Evolutionary conservation across 64 coral and sea anemone genomes (phyloP).

Genomic region (Porites australiensis): DNA sequence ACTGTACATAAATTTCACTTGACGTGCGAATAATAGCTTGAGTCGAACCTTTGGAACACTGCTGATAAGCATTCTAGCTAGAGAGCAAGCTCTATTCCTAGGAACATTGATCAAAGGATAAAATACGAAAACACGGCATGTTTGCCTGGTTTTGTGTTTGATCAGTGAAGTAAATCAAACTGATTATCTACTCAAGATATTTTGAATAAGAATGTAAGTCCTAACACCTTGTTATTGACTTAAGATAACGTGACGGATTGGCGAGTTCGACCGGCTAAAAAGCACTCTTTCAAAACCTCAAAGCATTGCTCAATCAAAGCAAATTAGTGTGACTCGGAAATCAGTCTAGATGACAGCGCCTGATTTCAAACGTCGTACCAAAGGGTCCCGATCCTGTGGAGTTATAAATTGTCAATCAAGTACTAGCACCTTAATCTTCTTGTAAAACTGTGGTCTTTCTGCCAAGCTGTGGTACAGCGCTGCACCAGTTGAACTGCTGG

Average conservation of each 20-base stretch:
- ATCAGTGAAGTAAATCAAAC: constrained; percentile 40
- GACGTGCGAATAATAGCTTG: neutral
- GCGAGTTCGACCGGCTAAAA: neutral
- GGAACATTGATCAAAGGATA: neutral
- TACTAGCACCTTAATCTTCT: neutral
- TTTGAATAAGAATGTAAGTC: neutral
- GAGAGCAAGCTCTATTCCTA: no score
- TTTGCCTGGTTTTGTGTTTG: constrained; percentile 2
- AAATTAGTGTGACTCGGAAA: no score
- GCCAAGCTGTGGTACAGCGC: neutral
- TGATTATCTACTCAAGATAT: neutral
- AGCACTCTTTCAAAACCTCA: neutral
- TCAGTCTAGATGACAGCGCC: no score
- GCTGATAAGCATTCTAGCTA: no score
- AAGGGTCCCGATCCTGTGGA: no score
- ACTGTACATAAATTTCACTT: no score
- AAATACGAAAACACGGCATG: neutral
- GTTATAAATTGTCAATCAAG: no score
- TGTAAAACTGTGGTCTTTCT: neutral
- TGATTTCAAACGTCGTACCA: neutral
- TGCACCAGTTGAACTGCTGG: neutral
- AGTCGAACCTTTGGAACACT: neutral
- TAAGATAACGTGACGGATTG: neutral
- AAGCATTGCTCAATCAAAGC: no score
- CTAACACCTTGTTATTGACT: constrained; percentile 10